Base-by-base conservation (phyloP, 2,888 invertebrate species). In the Megaustenia siamemsis region DNA sequence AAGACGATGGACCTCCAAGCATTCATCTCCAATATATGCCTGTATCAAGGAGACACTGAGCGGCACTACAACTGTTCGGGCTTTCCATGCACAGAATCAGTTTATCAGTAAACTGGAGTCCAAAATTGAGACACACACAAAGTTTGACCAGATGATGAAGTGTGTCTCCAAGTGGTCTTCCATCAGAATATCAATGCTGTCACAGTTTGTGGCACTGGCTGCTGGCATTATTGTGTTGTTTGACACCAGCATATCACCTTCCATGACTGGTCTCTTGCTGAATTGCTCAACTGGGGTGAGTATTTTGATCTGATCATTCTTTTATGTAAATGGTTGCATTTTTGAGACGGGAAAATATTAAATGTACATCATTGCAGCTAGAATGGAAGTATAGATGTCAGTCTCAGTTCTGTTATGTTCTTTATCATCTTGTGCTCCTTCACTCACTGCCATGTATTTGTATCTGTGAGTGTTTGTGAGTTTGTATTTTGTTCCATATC, bases 41-140 rank as follows among this genome's bases (percentile, higher is more conserved):
- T 91, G 93, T 87, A 93, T 94, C 87, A 92, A 92, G 83, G 94
- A 94, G 86, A 92, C 93, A 21, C 83, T 94, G 24, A 97, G 97
- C 4, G 94, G 94, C 2, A 90, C 90, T 8, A 89, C 90, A 77
- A 90, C 92, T 38, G 93, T 94, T 79, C 82, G 94, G 60, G 93
- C 94, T 3, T 94, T 90, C 87, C 82, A 84, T 1, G 90, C 88
- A 6, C 89, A 91, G 85, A 82, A 87, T 1, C 83, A 89, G 35
- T 93, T 93, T 83, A 89, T 91, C 43, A 12, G 76, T 0, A 86
- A 88, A 35, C 90, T 91, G 1, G 90, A 92, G 53, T 73, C 89
- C 8, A 88, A 89, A 35, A 90, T 94, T 1, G 93, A 94, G 56
- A 43, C 28, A 12, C 45, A 56, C 38, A 21, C 28, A 24, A 83